Evolutionary conservation across 35 echinoderm and acorn worm species (phyloP).

Genomic region (Diadema setosum): DNA sequence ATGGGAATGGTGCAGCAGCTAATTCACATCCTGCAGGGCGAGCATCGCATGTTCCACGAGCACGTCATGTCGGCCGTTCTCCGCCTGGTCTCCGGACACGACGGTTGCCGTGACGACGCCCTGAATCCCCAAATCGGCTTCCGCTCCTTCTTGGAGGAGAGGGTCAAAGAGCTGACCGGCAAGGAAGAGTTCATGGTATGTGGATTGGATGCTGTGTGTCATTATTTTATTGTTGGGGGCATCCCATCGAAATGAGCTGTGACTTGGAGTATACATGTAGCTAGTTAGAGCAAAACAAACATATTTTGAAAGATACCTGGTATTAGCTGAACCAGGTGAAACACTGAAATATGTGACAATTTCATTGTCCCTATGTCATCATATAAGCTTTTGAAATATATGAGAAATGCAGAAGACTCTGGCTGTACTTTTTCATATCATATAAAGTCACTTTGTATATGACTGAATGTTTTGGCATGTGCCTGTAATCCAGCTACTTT

Average conservation of each 20-base stretch:
- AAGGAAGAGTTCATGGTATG: constrained; percentile 88
- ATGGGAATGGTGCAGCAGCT: constrained; percentile 92
- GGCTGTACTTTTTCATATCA: too few relatives aligned
- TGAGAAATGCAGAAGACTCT: background rate
- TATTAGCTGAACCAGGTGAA: background rate
- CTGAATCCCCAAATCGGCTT: constrained; percentile 37
- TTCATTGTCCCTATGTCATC: background rate
- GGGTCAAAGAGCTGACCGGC: constrained; percentile 44
- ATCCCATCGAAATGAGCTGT: background rate
- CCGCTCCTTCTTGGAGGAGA: constrained; percentile 42
- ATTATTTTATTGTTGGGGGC: background rate
- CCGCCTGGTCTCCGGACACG: constrained; percentile 54
- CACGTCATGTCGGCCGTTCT: constrained; percentile 61
- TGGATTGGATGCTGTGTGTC: background rate
- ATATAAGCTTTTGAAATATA: background rate
- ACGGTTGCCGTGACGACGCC: constrained; percentile 34
- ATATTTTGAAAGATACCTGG: too few relatives aligned
- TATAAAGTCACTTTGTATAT: too few relatives aligned
- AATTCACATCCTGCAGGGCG: constrained; percentile 45
- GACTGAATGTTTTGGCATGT: too few relatives aligned
- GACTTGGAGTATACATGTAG: background rate
- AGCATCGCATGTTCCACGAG: constrained; percentile 72
- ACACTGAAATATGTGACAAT: background rate
- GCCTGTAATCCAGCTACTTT: too few relatives aligned
- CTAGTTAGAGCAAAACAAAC: background rate